Percentiles rank a stretch among this genome's conserved stretches.
Conservation (phyloP, 2,113 vertebrate genomes). For the Burhinus bistriatus region DNA sequence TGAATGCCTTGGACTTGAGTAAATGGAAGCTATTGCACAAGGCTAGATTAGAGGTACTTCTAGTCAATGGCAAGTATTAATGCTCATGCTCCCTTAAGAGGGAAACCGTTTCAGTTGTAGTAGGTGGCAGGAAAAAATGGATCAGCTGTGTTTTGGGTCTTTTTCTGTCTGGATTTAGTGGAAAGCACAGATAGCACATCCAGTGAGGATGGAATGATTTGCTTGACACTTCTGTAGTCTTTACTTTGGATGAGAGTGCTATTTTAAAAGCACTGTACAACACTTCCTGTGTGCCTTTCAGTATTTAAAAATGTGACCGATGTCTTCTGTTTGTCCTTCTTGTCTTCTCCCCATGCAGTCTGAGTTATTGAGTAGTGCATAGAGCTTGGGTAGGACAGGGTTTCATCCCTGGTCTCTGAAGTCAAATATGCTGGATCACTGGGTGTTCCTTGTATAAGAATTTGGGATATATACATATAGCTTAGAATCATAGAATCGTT, state of each 20-base stretch:
- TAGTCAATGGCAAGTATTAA: background rate
- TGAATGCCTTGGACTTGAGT: background rate
- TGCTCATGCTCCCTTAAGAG: background rate
- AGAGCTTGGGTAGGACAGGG: background rate
- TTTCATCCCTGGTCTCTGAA: background rate
- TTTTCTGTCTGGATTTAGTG: conserved; percentile 32
- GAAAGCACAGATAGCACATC: conserved; percentile 27
- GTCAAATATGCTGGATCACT: background rate
- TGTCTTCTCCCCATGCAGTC: background rate
- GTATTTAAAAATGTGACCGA: background rate
- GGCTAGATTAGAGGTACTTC: background rate
- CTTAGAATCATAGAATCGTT: too few relatives aligned
- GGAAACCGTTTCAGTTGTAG: background rate
- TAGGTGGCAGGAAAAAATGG: conserved; percentile 48
- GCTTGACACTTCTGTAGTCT: conserved; percentile 23
- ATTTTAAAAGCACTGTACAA: conserved; percentile 2
- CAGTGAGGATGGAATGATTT: conserved; percentile 18
- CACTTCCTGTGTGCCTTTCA: background rate
- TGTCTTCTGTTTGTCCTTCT: background rate
- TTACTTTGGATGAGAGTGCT: background rate
- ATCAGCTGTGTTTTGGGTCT: conserved; percentile 46
- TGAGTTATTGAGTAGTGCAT: background rate
- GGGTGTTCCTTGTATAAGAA: background rate
- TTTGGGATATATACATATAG: too few relatives aligned
- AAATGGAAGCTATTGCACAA: background rate